A percentile compares a stretch with the other conserved stretches of the same genome.
Conservation (phyloP, 1,140 invertebrate species). For the Brachionus calyciflorus region DNA sequence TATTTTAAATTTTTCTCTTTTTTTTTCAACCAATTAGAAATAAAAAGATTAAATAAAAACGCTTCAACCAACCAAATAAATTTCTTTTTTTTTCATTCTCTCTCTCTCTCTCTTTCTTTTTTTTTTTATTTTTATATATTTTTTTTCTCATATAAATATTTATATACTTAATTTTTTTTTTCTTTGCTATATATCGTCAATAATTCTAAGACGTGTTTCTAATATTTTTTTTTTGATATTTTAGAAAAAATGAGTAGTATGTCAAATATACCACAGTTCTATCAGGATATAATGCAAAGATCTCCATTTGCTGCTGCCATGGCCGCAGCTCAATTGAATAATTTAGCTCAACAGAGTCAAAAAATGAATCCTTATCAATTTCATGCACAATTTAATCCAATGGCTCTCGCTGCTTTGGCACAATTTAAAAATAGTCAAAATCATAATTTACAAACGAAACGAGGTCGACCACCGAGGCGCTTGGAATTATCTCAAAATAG, state of each 20-base stretch:
- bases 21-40: slow-evolving; percentile 34
- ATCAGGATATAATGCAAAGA: slow-evolving; percentile 45
- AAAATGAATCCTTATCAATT: not conserved
- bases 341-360: not conserved
- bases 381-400: not conserved
- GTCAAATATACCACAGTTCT: slow-evolving; percentile 40
- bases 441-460: not conserved
- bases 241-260: slow-evolving; percentile 30
- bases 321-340: slow-evolving; percentile 23
- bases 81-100: not conserved
- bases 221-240: not conserved
- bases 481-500: not conserved
- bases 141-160: slow-evolving; percentile 4
- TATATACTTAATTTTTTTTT: not conserved
- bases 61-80: slow-evolving; percentile 19
- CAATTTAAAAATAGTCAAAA: slow-evolving; percentile 16
- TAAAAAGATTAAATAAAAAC: slow-evolving; percentile 31
- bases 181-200: slow-evolving; percentile 6
- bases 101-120: too few species aligned
- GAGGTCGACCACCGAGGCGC: not conserved
- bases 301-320: slow-evolving; percentile 31
- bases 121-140: too few species aligned
- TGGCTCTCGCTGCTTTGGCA: not conserved
- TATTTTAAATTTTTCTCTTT: slow-evolving; percentile 13
- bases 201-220: not conserved